These are phyloP conservation scores for Amazona guildingii DNA, from an alignment of 2,113 vertebrate species.

Conservation along the genomic window DNA sequence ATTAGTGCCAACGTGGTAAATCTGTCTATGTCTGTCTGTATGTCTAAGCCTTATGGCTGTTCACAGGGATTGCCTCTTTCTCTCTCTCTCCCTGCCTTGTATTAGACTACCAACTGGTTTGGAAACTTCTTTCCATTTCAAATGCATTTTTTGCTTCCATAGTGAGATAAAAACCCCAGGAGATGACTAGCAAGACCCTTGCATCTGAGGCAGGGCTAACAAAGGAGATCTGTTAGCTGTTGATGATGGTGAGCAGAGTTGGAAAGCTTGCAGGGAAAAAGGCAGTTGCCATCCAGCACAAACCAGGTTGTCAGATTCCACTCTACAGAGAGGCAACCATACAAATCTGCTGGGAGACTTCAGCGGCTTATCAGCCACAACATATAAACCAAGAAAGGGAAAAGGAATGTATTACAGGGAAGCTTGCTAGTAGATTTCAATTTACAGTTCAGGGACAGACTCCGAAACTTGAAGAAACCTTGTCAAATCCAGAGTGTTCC, in stretches of 20 bases:
- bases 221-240: constrained; percentile 11
- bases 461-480: not conserved
- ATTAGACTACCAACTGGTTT: constrained; percentile 59
- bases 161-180: constrained; percentile 23
- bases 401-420: not conserved
- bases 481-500: not conserved
- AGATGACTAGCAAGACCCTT: constrained; percentile 12
- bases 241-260: not conserved
- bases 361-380: not conserved
- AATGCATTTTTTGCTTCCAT: constrained; percentile 21
- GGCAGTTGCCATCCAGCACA: not conserved
- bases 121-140: constrained; percentile 38
- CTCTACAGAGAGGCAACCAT: not conserved
- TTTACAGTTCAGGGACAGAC: not conserved
- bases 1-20: constrained; percentile 56
- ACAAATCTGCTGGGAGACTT: not conserved
- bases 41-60: constrained; percentile 44
- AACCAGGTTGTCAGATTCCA: not conserved
- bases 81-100: not conserved
- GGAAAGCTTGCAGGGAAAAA: not conserved
- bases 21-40: constrained; percentile 56
- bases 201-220: constrained; percentile 36
- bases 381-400: not conserved
- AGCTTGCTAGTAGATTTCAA: not conserved
- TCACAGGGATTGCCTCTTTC: not conserved